These are phyloP conservation scores for Serilophus lunatus DNA, from an alignment of 2,113 vertebrate species.

Conservation along the genomic window DNA sequence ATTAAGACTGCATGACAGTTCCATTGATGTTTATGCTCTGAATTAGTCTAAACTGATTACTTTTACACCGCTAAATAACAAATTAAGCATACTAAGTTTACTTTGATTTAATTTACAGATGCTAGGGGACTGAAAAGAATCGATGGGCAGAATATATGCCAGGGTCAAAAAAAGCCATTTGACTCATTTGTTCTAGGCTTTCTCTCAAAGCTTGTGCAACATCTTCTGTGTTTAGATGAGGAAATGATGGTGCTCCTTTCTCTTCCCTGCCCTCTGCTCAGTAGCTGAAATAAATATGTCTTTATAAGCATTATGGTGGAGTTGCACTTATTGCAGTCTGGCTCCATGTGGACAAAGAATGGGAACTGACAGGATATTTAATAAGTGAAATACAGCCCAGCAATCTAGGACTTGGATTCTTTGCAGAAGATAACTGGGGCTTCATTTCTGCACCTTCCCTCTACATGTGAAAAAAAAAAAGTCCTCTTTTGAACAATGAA, in stretches of 20 bases:
- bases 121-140: neutral
- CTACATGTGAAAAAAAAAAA: rapidly evolving
- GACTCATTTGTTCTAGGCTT: neutral
- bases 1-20: neutral
- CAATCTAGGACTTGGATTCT: neutral
- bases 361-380: neutral
- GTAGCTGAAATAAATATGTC: neutral
- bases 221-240: neutral
- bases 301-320: neutral
- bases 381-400: neutral
- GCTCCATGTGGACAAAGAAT: neutral
- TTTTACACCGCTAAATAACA: neutral
- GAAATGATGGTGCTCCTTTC: neutral
- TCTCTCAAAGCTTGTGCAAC: neutral
- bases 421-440: neutral
- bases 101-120: neutral
- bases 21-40: neutral
- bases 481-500: neutral
- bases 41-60: neutral
- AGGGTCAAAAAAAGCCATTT: neutral
- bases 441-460: neutral
- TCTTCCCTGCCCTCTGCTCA: neutral
- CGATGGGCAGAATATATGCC: neutral
- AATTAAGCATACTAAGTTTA: neutral
- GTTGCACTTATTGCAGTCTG: neutral